Base-by-base conservation (phyloP, 2,888 invertebrate genomes). In the Syritta pipiens region DNA sequence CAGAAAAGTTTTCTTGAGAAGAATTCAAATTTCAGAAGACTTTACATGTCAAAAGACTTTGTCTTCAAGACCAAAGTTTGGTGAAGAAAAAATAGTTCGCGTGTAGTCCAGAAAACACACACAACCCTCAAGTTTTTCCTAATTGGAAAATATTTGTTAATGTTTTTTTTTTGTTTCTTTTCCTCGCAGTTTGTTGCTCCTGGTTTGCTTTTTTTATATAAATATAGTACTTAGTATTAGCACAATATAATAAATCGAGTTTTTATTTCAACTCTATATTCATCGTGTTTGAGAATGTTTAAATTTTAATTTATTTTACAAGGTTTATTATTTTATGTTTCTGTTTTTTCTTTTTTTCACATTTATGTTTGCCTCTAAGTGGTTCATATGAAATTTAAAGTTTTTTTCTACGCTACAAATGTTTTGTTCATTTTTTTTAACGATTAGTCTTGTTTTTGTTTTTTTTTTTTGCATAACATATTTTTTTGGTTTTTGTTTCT, bases 221-320 rank as follows among this genome's bases (percentile, higher is more conserved):
- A 28, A 40, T 62, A 40, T 30, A 19, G 28, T 40, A 19, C 62
- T 37, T 62, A 42, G 48, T 53, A 32, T 26, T 44, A 53, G 32
- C 53, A 44, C 44, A 53, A 40, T 42, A 12, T 35, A 65, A 32
- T 53, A 26, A 53, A 65, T 53, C 51, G 40, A 51, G 30, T 51
- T 49, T n/a, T 37, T 4, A 37, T 37, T 3, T 17, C 17, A 37
- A 37, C 37, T 17, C 37, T 17, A 37, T 37, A 14, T 14, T 37
- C 17, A 7, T n/a, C 17, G 37, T 17, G 7, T 37, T 37, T 35
- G 6, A 10, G 30, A 30, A 42, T 51, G 49, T 17, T 37, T 37
- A 17, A 37, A 14, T 4, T 49, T 12, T 42, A 28, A 19, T 44
- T 51, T 51, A 20, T 53, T 63, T 55, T 48, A 55, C 55, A 72